Evolutionary conservation across 2,113 vertebrate genomes (phyloP).

Genomic region (mouse (Mus musculus)): GRCm39 chr13:76255001-76255500

Average conservation of each 20-base stretch:
- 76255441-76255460: constrained; percentile 30
- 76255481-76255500: neutral
- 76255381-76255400: constrained; percentile 39
- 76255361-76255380: neutral
- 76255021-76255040: neutral
- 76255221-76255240: neutral
- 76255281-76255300: neutral
- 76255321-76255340: neutral
- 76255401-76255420: constrained; percentile 29
- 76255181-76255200: neutral
- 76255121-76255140: neutral
- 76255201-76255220: too few species aligned
- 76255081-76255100: too few species aligned
- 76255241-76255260: neutral
- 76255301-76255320: neutral
- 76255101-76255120: neutral
- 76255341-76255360: neutral
- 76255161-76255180: too few species aligned
- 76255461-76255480: neutral
- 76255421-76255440: neutral
- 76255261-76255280: neutral
- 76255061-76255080: neutral
- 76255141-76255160: too few species aligned
- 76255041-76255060: too few species aligned
- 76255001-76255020: neutral